Evolutionary conservation across 2,113 vertebrate species (phyloP), one percentile per base, ranked within the genome.

Genomic region (Anolis carolinensis): DNA sequence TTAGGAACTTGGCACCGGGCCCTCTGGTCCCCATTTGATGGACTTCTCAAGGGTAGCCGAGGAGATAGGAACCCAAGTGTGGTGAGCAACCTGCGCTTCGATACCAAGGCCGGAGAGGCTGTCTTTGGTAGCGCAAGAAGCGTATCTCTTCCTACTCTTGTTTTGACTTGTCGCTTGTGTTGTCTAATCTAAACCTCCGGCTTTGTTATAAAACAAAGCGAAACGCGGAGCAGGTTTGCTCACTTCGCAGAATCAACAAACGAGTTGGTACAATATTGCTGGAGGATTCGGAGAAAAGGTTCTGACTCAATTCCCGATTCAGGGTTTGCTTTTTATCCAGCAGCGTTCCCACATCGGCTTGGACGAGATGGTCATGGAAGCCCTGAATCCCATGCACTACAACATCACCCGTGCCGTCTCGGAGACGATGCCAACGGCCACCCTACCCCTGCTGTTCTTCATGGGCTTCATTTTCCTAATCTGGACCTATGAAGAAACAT

Each of bases 71-170:
- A 13, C 72, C 62, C 87, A 92, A 95, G 87, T 0, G 93, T 89
- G 92, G 80, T 88, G 91, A 94, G 21, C 86, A 94, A 95, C 90
- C 91, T 94, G 92, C 80, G 83, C 91, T 84, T 87, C 75, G 86
- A 86, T 86, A 92, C 88, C 97, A 98, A 99, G 98, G 98, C 95
- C 96, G 91, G 83, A 34, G 85, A 89, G 89, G 85, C 91, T 92
- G 92, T 89, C 89, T 95, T 93, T 94, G 96, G 97, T 90, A 90
- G 92, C 93, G 74, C 82, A 84, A 91, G 91, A 91, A 79, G 85
- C 80, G 92, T 70, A 77, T 77, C 93, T 91, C 83, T 92, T 90
- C 83, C 55, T 81, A 71, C 86, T 78, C 72, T 90, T 98, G 96
- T 97, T 97, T 93, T 95, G 95, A 92, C 97, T 95, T 96, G 95